Evolutionary conservation across 2,113 vertebrate genomes (phyloP).

Genomic region (Synchiropus splendidus): DNA sequence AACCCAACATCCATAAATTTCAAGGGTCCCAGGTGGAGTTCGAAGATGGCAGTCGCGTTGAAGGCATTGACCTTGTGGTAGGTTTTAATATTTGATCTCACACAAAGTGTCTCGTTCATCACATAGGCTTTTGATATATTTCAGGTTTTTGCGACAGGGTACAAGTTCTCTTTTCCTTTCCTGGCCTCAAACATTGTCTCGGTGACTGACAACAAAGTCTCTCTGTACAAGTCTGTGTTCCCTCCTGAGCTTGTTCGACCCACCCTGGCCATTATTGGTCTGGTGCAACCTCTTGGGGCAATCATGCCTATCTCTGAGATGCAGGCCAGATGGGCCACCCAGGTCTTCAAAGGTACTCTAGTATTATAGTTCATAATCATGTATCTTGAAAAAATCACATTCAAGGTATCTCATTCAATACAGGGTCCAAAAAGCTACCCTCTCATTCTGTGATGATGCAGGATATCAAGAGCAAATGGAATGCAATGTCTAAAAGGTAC

Average conservation of each 20-base stretch:
- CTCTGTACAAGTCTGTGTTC: conserved; percentile 79
- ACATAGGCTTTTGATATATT: background rate
- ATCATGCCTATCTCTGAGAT: conserved; percentile 88
- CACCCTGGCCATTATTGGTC: conserved; percentile 79
- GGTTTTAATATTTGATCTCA: conserved; percentile 1
- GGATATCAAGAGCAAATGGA: conserved; percentile 67
- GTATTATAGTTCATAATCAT: background rate
- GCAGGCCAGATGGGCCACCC: conserved; percentile 80
- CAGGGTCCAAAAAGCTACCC: conserved; percentile 69
- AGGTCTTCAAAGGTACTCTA: conserved; percentile 86
- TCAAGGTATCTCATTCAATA: background rate
- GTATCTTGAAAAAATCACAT: background rate
- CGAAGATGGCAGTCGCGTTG: conserved; percentile 74
- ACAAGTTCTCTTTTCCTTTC: conserved; percentile 83
- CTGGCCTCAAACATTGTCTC: conserved; percentile 61
- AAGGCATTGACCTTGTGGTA: conserved; percentile 71
- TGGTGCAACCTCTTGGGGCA: conserved; percentile 83
- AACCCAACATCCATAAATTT: conserved; percentile 74
- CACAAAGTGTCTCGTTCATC: background rate
- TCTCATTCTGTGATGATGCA: conserved; percentile 61
- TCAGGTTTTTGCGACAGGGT: conserved; percentile 84
- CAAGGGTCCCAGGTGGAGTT: conserved; percentile 76
- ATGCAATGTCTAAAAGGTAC: conserved; percentile 65
- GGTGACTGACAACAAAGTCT: conserved; percentile 70
- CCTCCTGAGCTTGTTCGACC: conserved; percentile 70